A percentile compares a stretch with the other conserved stretches of the same genome.
Evolutionary conservation across 2,113 vertebrate species (phyloP).

Genomic region (Bolborhynchus lineola): DNA sequence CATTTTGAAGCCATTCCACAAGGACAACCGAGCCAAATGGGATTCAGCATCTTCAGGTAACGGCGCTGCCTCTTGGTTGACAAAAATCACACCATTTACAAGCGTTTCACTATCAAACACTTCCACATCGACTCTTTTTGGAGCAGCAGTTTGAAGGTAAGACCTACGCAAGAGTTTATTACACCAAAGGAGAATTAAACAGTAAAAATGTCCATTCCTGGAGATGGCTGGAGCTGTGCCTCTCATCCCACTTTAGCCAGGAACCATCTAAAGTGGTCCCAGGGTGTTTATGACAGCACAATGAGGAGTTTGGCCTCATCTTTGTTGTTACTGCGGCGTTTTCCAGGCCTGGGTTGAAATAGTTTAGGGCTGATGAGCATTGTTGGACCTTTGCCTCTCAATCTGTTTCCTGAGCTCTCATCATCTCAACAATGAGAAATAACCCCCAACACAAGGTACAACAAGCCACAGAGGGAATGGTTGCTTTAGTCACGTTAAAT

Average conservation of each 20-base stretch:
- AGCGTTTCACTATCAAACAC: neutral
- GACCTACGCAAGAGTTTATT: neutral
- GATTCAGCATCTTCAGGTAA: neutral
- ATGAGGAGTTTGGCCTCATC: neutral
- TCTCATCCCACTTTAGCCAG: neutral
- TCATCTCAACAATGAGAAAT: neutral
- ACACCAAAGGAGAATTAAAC: neutral
- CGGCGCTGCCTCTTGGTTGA: rapidly evolving
- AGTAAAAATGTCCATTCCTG: neutral
- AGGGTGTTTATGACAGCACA: neutral
- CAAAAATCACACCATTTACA: neutral
- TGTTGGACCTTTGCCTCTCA: neutral
- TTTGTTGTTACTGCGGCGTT: neutral
- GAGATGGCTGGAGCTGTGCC: neutral
- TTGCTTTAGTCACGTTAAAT: neutral
- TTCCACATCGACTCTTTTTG: rapidly evolving
- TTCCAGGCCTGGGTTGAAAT: neutral
- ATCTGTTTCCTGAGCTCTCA: neutral
- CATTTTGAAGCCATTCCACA: neutral
- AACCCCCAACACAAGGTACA: neutral
- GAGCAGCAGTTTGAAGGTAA: neutral
- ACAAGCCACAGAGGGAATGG: neutral
- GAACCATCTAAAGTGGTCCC: neutral
- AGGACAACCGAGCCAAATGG: neutral
- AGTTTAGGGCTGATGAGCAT: neutral